phyloP scores from a whole-genome alignment of 2,888 invertebrate genomes.

The Athripsodes cinereus region DNA sequence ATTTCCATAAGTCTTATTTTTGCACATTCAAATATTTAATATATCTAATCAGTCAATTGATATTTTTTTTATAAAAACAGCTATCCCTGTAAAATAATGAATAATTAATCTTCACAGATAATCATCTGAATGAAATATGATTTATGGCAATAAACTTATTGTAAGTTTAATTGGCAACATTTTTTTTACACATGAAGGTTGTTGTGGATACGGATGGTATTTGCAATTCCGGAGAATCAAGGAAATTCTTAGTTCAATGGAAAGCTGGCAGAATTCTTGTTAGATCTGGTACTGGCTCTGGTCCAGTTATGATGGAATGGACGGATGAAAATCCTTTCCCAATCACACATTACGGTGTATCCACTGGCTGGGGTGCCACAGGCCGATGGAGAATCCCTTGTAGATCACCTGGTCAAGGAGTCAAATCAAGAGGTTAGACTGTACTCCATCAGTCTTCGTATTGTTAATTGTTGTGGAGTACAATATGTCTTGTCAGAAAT shows the following conservation, averaged over 20 bases:
- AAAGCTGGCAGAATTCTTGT: slow-evolving; percentile 48
- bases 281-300: slow-evolving; percentile 42
- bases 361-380: slow-evolving; percentile 59
- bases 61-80: background rate
- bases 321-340: slow-evolving; percentile 54
- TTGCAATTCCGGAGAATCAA: slow-evolving; percentile 50
- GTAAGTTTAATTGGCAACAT: slow-evolving; percentile 6
- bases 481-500: background rate
- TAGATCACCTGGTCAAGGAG: background rate
- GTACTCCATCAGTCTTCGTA: background rate
- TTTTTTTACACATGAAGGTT: slow-evolving; percentile 38
- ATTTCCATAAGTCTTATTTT: no score
- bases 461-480: background rate
- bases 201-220: slow-evolving; percentile 53
- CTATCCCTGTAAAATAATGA: no score
- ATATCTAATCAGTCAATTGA: no score
- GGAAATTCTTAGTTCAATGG: slow-evolving; percentile 54
- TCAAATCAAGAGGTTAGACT: slow-evolving; percentile 14
- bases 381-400: slow-evolving; percentile 51
- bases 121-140: no score
- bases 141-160: background rate
- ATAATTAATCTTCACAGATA: no score
- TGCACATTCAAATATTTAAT: no score
- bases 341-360: slow-evolving; percentile 56
- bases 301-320: slow-evolving; percentile 54